Evolutionary conservation across 1,140 invertebrate species (phyloP), one percentile per base, ranked within the genome.

Genomic region (Zaprionus camerounensis): DNA sequence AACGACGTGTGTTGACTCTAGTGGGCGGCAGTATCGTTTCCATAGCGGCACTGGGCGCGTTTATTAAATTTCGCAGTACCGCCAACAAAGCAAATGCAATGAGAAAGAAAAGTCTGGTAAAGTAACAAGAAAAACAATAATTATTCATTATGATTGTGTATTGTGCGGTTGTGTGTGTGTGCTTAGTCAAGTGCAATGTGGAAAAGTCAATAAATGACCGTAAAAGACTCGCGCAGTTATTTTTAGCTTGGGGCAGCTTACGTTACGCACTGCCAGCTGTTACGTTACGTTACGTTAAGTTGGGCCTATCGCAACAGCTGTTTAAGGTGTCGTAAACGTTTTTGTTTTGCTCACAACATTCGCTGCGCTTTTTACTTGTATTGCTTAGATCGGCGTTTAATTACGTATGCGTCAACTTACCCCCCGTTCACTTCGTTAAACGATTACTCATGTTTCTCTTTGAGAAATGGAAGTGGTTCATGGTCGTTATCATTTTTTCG

Each of bases 161-260:
- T 46, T 38, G 44, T 36, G 12, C 2, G 9, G 7, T 38, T 80
- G 44, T 65, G 17, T 46, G 46, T 41, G 38, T n/a, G 38, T 0
- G 5, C 15, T n/a, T 41, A n/a, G 15, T 41, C 41, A 17, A 5
- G 38, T 74, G 61, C 34, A 9, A 38, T 38, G 34, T 67, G 67
- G 75, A 87, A 87, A 87, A 87, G 84, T 87, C 84, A 88, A 87
- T 87, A 87, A 82, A 73, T 82, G 75, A 49, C 41, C 64, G 67
- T 63, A 84, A 76, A 88, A 81, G 85, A 88, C 84, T 87, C 77
- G 84, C 85, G 84, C 84, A 87, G 78, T 86, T 87, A 87, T 87
- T 87, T 87, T 87, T 87, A 87, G 84, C 81, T 87, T 87, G 84
- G 71, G 84, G 85, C 80, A 87, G 49, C 68, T 78, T 76, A 72